Base-by-base conservation (phyloP, 2,888 invertebrate species). In the Malthinus flaveolus region DNA sequence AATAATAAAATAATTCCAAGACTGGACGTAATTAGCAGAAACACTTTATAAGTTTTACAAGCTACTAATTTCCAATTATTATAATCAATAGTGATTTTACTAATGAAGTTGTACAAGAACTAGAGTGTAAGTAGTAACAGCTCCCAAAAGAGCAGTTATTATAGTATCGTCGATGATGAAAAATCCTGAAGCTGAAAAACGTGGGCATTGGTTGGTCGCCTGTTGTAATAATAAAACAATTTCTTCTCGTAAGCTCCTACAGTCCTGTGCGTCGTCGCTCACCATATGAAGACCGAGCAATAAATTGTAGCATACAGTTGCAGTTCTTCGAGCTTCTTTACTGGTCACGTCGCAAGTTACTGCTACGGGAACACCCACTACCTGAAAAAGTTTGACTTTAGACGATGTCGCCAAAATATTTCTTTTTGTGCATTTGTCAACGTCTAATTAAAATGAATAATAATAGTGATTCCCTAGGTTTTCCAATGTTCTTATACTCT, bases 291-390 rank as follows among this genome's bases (percentile, higher is more conserved):
- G 15, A 42, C 63, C 62, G 10, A 62, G 62, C 4, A 68, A 53
- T 9, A 68, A 45, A 34, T 58, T 62, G 37, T 63, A 67, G 46
- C 62, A 63, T 33, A 66, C 62, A 3, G 59, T 55, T 4, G 65
- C 52, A 6, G 66, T 66, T 50, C 54, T 54, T 15, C 54, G 59
- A 7, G 64, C 64, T 59, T 69, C 69, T 46, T 59, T 61, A 7
- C 59, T 56, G 9, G 64, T 50, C 10, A 53, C 44, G 15, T 68
- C 64, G 32, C 68, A 68, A 31, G 62, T 49, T 7, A 50, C 47
- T 13, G 68, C 66, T 7, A 68, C 33, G 23, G 62, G 34, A 8
- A 66, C 55, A 7, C 62, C 57, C 47, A 64, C 48, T 7, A 64
- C 36, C 66, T 67, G 49, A 45, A 69, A 63, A 56, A n/a, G n/a